phyloP scores from a whole-genome alignment of 2,797 vertebrate species.

The Girardinus metallicus region DNA sequence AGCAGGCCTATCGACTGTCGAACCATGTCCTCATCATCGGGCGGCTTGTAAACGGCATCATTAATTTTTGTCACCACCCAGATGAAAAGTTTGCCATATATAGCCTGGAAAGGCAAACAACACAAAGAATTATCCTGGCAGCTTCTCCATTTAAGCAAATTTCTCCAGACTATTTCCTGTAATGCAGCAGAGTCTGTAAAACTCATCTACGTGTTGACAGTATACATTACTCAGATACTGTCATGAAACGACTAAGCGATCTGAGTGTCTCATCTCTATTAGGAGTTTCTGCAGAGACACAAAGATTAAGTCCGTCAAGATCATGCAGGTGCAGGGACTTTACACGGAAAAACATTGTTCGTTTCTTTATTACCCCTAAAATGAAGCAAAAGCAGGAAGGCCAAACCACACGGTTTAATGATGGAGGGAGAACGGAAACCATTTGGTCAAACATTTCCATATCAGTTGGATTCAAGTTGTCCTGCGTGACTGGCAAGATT shows the following conservation, averaged over 20 bases:
- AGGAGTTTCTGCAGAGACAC: background rate
- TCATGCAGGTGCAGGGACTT: too few species aligned
- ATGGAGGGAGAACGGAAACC: too few species aligned
- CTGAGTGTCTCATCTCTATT: background rate
- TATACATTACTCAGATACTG: too few species aligned
- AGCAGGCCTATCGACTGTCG: constrained; percentile 88
- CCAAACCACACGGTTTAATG: too few species aligned
- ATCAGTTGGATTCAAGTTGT: too few species aligned
- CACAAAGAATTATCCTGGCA: constrained; percentile 3
- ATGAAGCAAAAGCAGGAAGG: too few species aligned
- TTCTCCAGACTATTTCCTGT: background rate
- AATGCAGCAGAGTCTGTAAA: background rate
- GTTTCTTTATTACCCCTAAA: too few species aligned
- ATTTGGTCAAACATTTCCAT: too few species aligned
- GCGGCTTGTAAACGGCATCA: constrained; percentile 82
- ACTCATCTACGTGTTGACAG: background rate
- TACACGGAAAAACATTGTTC: too few species aligned
- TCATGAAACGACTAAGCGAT: background rate
- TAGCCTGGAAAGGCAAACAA: constrained; percentile 80
- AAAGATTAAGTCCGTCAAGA: too few species aligned
- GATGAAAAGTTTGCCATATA: constrained; percentile 92
- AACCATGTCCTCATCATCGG: constrained; percentile 70
- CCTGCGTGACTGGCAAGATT: too few species aligned
- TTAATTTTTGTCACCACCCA: constrained; percentile 98
- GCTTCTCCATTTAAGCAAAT: background rate